phyloP scores from a whole-genome alignment of 2,797 vertebrate genomes.

The Clarias platycephalus region DNA sequence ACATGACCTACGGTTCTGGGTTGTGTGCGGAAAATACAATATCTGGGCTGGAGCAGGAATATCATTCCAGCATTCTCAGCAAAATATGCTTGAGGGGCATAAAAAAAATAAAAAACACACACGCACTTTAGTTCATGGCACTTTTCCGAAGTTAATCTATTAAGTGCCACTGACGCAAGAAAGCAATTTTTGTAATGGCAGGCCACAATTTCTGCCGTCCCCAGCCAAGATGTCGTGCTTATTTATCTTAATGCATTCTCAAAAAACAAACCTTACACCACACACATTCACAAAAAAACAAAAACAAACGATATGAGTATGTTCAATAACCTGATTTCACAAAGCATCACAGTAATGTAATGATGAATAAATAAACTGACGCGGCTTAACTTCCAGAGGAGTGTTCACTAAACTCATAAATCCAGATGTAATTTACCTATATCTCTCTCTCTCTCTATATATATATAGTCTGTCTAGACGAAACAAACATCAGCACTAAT shows the following conservation, averaged over 20 bases:
- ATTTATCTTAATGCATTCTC: background rate
- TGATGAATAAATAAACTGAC: background rate
- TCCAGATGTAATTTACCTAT: too few relatives aligned
- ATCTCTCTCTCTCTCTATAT: too few relatives aligned
- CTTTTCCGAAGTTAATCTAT: slow-evolving; percentile 23
- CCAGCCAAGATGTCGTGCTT: background rate
- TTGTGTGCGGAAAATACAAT: background rate
- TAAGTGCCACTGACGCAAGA: slow-evolving; percentile 15
- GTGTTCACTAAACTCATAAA: background rate
- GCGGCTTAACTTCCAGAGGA: background rate
- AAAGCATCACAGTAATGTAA: background rate
- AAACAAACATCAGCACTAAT: background rate
- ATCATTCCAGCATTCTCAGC: background rate
- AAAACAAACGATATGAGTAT: background rate
- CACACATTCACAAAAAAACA: background rate
- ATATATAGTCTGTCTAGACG: background rate
- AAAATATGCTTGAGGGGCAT: background rate
- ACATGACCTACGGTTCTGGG: background rate
- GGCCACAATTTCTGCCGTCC: slow-evolving; percentile 14
- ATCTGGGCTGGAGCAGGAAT: background rate
- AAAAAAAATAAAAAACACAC: background rate
- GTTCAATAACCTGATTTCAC: background rate
- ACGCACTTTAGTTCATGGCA: too few relatives aligned
- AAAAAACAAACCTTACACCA: background rate
- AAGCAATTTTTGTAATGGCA: slow-evolving; percentile 21